phyloP scores from a whole-genome alignment of 2,113 vertebrate species.

The Psittacula cyanocephala region DNA sequence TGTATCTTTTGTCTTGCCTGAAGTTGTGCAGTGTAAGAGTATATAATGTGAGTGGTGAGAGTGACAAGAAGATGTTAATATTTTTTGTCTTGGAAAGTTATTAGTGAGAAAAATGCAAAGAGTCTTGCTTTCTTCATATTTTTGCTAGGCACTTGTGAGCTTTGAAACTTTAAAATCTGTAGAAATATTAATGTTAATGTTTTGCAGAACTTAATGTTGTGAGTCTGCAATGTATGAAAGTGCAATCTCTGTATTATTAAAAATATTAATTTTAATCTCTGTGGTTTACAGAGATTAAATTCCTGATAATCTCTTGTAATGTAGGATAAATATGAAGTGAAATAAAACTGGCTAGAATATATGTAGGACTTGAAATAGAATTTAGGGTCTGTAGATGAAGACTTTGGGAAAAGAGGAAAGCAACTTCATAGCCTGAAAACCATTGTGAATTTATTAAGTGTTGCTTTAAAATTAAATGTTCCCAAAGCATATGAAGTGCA shows the following conservation, averaged over 20 bases:
- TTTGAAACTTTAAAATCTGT: neutral
- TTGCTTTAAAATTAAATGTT: neutral
- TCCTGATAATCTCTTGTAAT: neutral
- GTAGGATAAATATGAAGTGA: neutral
- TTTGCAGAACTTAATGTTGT: neutral
- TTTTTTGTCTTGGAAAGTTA: neutral
- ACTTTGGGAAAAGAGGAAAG: neutral
- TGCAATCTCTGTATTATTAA: neutral
- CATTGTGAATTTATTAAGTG: neutral
- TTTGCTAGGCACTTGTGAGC: neutral
- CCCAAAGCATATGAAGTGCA: neutral
- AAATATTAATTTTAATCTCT: neutral
- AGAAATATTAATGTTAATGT: neutral
- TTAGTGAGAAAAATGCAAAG: neutral
- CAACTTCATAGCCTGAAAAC: neutral
- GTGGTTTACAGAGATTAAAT: neutral
- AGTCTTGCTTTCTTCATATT: neutral
- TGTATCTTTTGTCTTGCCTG: neutral
- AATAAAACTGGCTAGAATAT: neutral
- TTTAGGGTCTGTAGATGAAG: neutral
- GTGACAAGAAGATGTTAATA: neutral
- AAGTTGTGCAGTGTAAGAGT: neutral
- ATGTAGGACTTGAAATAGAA: neutral
- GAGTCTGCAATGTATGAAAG: neutral
- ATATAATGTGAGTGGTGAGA: neutral